phyloP scores from a whole-genome alignment of 2,113 vertebrate species.

The Hippocampus mohnikei region DNA sequence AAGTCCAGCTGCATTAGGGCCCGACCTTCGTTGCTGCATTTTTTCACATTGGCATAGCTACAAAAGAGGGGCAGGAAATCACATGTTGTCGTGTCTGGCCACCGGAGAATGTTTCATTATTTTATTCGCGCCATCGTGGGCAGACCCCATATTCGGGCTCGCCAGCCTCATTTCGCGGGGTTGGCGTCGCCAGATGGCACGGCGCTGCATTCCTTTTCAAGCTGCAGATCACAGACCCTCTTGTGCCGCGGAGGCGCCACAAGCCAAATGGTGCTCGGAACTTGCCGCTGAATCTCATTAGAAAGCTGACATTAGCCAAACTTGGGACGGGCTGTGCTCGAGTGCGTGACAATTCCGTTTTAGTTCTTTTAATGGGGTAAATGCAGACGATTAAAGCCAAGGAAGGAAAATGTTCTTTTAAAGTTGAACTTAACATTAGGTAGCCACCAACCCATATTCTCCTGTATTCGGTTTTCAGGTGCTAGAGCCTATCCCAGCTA shows the following conservation, averaged over 20 bases:
- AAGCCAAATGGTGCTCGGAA: not conserved
- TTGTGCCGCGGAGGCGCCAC: not conserved
- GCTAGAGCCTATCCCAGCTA: too few relatives aligned
- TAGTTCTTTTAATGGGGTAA: not conserved
- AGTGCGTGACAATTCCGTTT: not conserved
- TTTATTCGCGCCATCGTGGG: not conserved
- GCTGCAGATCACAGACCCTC: not conserved
- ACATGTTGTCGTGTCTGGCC: not conserved
- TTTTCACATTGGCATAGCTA: constrained; percentile 96
- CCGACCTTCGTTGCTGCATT: constrained; percentile 97
- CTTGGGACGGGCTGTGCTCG: not conserved
- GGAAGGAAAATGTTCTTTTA: not conserved
- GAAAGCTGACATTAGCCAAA: constrained; percentile 4
- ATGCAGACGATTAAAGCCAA: not conserved
- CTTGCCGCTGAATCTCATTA: not conserved
- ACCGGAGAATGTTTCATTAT: constrained; percentile 2
- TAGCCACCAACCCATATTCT: too few relatives aligned
- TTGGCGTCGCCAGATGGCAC: not conserved
- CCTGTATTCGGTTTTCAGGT: too few relatives aligned
- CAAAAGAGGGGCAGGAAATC: not conserved
- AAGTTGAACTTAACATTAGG: not conserved
- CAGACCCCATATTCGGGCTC: too few relatives aligned
- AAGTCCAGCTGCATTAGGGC: constrained; percentile 99
- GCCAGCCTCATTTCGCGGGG: not conserved
- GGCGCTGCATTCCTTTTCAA: not conserved